Conservation (phyloP, 2,113 vertebrate genomes). For the Vimba vimba region DNA sequence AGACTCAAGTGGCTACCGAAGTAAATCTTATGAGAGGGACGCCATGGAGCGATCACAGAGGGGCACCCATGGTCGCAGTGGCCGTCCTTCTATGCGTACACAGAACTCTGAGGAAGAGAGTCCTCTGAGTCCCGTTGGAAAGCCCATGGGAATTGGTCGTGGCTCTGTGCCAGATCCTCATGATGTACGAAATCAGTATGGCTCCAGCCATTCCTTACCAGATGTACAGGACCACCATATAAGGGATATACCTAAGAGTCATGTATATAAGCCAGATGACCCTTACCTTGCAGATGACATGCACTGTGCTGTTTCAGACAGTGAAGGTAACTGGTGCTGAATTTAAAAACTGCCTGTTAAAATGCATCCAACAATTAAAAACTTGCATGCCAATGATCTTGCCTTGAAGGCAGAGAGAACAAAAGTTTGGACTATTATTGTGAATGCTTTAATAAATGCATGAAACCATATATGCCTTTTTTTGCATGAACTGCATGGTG, state of each 20-base stretch:
- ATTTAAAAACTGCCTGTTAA: constrained; percentile 61
- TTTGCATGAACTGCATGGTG: constrained; percentile 58
- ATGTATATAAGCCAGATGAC: constrained; percentile 94
- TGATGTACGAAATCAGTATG: constrained; percentile 92
- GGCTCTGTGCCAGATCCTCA: constrained; percentile 78
- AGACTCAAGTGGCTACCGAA: constrained; percentile 83
- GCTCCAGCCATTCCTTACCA: constrained; percentile 98
- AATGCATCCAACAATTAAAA: constrained; percentile 49
- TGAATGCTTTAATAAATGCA: constrained; percentile 54
- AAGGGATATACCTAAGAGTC: constrained; percentile 93
- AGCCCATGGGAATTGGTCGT: constrained; percentile 83
- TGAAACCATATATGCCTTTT: constrained; percentile 72
- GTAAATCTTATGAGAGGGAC: constrained; percentile 94
- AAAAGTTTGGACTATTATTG: constrained; percentile 54
- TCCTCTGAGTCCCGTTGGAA: constrained; percentile 90
- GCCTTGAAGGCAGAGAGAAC: constrained; percentile 51
- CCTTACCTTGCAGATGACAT: constrained; percentile 95
- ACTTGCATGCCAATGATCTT: constrained; percentile 72
- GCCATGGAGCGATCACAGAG: constrained; percentile 87
- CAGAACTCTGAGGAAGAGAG: constrained; percentile 97
- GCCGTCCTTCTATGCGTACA: constrained; percentile 86
- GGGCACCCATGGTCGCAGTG: constrained; percentile 78
- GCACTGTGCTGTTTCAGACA: constrained; percentile 99
- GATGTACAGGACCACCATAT: constrained; percentile 97
- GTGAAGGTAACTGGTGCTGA: constrained; percentile 99